A percentile compares a stretch with the other conserved stretches of the same genome.
These are phyloP conservation scores for Solenopsis fugax DNA, from an alignment of 1,140 invertebrate genomes.

Conservation along the genomic window DNA sequence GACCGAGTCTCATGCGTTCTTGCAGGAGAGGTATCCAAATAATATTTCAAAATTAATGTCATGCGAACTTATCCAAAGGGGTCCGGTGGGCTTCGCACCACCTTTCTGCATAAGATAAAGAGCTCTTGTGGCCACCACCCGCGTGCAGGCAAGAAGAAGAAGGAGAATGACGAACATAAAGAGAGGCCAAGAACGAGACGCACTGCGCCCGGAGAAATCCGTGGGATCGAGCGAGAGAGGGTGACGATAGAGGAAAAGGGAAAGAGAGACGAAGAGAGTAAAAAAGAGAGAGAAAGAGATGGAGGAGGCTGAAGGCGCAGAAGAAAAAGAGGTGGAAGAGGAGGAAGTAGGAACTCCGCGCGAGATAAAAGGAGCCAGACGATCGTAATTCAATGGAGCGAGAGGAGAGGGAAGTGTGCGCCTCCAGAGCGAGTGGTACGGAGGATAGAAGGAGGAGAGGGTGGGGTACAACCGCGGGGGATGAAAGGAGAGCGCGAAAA, in stretches of 20 bases:
- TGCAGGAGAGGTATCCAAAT: constrained; percentile 71
- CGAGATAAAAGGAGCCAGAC: constrained; percentile 53
- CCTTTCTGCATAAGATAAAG: constrained; percentile 77
- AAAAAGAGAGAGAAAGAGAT: constrained; percentile 62
- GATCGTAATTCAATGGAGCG: constrained; percentile 65
- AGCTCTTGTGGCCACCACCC: constrained; percentile 69
- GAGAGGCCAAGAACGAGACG: constrained; percentile 28
- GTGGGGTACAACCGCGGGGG: constrained; percentile 55
- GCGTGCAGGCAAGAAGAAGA: constrained; percentile 61
- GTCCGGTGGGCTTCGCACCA: constrained; percentile 72
- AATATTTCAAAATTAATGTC: constrained; percentile 84
- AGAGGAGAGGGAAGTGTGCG: constrained; percentile 67
- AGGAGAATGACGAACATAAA: constrained; percentile 27
- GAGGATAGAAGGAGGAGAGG: constrained; percentile 9
- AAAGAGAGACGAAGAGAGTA: constrained; percentile 27
- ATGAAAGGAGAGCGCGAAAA: constrained; percentile 59
- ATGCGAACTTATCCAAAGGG: constrained; percentile 74
- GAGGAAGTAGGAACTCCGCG: constrained; percentile 55
- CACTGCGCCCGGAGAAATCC: constrained; percentile 10
- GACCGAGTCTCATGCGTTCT: constrained; percentile 34
- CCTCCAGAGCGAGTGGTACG: constrained; percentile 39
- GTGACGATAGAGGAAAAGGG: constrained; percentile 57
- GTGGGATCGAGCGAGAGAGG: constrained; percentile 35
- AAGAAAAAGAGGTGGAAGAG: constrained; percentile 56
- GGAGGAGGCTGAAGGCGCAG: constrained; percentile 25